A percentile compares a stretch with the other conserved stretches of the same genome.
These are phyloP conservation scores for Petrocephalus zakoni DNA, from an alignment of 2,113 vertebrate species.

Conservation along the genomic window DNA sequence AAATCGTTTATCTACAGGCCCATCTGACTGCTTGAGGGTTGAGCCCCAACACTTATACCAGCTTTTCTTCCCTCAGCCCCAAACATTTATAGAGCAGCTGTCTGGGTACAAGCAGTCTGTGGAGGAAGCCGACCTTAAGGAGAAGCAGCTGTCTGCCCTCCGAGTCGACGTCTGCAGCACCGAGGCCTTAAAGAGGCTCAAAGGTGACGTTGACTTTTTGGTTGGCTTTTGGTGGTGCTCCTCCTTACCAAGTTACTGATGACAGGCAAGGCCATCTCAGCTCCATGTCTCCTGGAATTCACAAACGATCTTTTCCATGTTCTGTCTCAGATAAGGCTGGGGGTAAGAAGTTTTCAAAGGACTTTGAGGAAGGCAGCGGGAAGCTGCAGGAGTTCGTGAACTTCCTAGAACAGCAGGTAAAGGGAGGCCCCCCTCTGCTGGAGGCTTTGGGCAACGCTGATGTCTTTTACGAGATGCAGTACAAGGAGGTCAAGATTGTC, in stretches of 20 bases:
- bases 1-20: background rate
- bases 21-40: background rate
- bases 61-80: constrained; percentile 62
- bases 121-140: constrained; percentile 83
- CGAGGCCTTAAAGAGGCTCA: constrained; percentile 88
- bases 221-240: background rate
- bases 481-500: constrained; percentile 96
- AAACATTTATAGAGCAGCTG: constrained; percentile 80
- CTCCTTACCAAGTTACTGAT: background rate
- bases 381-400: constrained; percentile 91
- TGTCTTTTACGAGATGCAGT: constrained; percentile 95
- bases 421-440: constrained; percentile 73
- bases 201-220: constrained; percentile 65
- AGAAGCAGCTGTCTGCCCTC: constrained; percentile 87
- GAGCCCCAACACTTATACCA: background rate
- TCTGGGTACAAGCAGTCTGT: constrained; percentile 67
- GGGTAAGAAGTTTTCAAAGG: constrained; percentile 92
- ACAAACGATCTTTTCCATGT: background rate
- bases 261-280: background rate
- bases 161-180: constrained; percentile 88
- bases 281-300: background rate
- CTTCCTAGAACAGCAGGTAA: constrained; percentile 84
- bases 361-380: constrained; percentile 89
- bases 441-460: constrained; percentile 89
- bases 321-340: constrained; percentile 80